Percentiles rank a stretch among this genome's conserved stretches.
phyloP scores from a whole-genome alignment of 2,888 invertebrate genomes.

The Caenorhabditis angaria region DNA sequence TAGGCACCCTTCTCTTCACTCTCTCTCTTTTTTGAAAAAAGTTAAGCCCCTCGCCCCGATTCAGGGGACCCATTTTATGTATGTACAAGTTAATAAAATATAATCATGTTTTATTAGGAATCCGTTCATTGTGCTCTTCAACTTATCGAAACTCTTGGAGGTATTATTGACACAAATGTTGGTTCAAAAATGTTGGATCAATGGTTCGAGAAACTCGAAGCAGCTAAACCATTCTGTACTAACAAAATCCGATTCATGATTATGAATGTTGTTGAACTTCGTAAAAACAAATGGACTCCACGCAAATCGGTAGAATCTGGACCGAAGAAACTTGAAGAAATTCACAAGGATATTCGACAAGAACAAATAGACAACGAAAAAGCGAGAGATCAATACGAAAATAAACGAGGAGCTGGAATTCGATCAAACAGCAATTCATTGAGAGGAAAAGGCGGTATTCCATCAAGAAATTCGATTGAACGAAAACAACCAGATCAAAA shows the following conservation, averaged over 20 bases:
- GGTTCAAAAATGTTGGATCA: slow-evolving; percentile 34
- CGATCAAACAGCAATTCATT: slow-evolving; percentile 30
- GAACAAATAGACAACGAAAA: slow-evolving; percentile 52
- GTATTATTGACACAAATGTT: slow-evolving; percentile 10
- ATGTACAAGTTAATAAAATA: no score
- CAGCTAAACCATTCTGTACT: slow-evolving; percentile 31
- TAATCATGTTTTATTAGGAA: slow-evolving; percentile 1
- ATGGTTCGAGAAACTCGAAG: slow-evolving; percentile 28
- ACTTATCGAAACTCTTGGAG: slow-evolving; percentile 35
- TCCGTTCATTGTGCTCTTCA: slow-evolving; percentile 49
- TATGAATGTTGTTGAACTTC: slow-evolving; percentile 51
- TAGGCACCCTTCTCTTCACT: no score
- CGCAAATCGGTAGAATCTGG: slow-evolving; percentile 52
- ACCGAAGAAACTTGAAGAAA: slow-evolving; percentile 60
- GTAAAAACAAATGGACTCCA: slow-evolving; percentile 46
- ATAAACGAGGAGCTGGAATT: slow-evolving; percentile 19
- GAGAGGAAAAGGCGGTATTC: slow-evolving; percentile 16
- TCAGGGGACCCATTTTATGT: no score
- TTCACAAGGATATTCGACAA: slow-evolving; percentile 52
- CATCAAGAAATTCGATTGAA: slow-evolving; percentile 43
- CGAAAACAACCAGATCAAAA: slow-evolving; percentile 31
- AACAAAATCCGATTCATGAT: slow-evolving; percentile 61
- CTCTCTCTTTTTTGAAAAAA: no score
- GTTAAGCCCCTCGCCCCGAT: no score
- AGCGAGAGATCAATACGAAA: slow-evolving; percentile 43